Evolutionary conservation across 2,888 invertebrate genomes (phyloP), one percentile per base, ranked within the genome.

Genomic region (Ypsolopha sequella): DNA sequence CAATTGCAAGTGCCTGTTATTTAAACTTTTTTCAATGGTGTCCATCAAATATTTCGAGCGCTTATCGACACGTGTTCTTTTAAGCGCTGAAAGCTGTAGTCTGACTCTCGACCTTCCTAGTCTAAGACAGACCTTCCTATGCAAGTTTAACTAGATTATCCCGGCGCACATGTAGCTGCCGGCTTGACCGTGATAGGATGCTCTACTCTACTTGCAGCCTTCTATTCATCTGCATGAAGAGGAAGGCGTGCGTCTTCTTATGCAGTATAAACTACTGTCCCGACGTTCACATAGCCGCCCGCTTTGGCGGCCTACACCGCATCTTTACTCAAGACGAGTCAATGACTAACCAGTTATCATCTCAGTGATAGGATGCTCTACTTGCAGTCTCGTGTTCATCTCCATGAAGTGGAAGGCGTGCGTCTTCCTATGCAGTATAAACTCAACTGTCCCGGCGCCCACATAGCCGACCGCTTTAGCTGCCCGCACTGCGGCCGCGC

Each of bases 181-280:
- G n/a, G n/a, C n/a, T n/a, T n/a, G n/a, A n/a, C 99, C 0, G 98
- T 96, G 53, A 99, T 93, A 0, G 98, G 97, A 88, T 98, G 98
- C 70, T 98, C 98, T 0, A 98, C 97, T 77, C n/a, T n/a, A n/a
- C n/a, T n/a, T 97, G 96, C 36, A 97, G 84, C 41, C 99, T 88
- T 0, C 99, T 99, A 78, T 99, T 99, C 99, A 99, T 99, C 88
- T 99, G 99, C 99, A 99, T 99, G 73, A 99, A 99, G 82, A 96
- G 97, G 74, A 99, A 99, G 55, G 93, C 92, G 58, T 95, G 92
- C 45, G 93, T 91, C 51, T 89, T 85, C 51, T 93, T 89, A 72
- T 99, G 98, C 73, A 98, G 89, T 59, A 99, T 98, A 73, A 99
- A 99, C 77, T 99, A 99, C 98, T 0, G 99, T 99, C 34, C 99